These are phyloP conservation scores for Eriocheir sinensis DNA, from an alignment of 1,140 invertebrate genomes.

Conservation along the genomic window DNA sequence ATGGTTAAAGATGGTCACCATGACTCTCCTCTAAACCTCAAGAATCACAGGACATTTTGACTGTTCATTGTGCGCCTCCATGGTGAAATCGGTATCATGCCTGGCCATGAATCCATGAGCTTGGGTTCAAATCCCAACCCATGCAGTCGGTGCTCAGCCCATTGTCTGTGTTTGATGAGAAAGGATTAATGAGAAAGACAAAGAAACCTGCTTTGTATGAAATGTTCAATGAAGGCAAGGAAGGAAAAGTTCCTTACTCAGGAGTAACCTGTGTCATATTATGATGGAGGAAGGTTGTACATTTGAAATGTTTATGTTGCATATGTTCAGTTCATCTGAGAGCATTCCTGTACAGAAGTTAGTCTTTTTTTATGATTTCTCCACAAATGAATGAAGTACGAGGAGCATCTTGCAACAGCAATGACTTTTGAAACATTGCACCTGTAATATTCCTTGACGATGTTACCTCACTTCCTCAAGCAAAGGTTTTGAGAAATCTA, in stretches of 20 bases:
- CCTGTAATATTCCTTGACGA: conserved; percentile 36
- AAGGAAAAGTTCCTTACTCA: conserved; percentile 45
- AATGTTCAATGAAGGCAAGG: conserved; percentile 58
- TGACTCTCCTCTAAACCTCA: no score
- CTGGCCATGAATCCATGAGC: no score
- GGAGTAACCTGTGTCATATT: conserved; percentile 38
- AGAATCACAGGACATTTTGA: no score
- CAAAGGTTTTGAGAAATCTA: conserved; percentile 1
- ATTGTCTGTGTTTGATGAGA: conserved; percentile 43
- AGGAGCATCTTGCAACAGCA: conserved; percentile 28
- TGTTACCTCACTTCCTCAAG: conserved; percentile 17
- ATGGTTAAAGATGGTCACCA: no score
- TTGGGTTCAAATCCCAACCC: no score
- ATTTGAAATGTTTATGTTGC: not conserved
- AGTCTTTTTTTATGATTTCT: conserved; percentile 29
- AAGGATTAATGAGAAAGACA: conserved; percentile 52
- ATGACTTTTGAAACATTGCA: conserved; percentile 49
- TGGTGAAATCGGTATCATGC: no score
- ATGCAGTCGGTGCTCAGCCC: no score
- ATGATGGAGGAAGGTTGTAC: conserved; percentile 43
- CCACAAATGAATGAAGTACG: conserved; percentile 17
- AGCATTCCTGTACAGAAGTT: conserved; percentile 30
- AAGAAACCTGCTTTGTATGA: conserved; percentile 37
- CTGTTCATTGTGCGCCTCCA: no score
- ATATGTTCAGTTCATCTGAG: conserved; percentile 26